A percentile compares a stretch with the other conserved stretches of the same genome.
These are phyloP conservation scores for Neolamprologus brichardi DNA, from an alignment of 2,113 vertebrate species.

Conservation along the genomic window DNA sequence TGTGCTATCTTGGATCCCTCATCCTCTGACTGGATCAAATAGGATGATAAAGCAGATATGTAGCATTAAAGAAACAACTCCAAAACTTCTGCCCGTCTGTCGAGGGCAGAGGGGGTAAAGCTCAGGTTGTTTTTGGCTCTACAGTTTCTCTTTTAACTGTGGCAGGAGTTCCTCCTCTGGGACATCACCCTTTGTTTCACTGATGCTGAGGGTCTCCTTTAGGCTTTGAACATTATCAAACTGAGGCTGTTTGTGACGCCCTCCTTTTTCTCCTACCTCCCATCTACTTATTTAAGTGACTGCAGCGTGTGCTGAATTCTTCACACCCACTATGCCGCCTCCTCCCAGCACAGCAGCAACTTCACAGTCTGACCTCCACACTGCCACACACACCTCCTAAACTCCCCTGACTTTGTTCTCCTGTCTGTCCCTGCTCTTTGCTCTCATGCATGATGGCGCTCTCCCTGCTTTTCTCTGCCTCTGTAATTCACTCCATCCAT, in stretches of 20 bases:
- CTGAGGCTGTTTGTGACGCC: not conserved
- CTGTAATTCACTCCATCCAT: not conserved
- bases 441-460: slow-evolving; percentile 7
- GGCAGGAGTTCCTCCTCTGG: not conserved
- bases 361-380: not conserved
- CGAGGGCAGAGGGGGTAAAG: not conserved
- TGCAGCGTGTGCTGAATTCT: not conserved
- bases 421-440: not conserved
- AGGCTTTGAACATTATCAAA: not conserved
- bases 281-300: not conserved
- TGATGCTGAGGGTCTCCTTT: not conserved
- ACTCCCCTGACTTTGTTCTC: slow-evolving; percentile 21
- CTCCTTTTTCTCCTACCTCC: not conserved
- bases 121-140: not conserved
- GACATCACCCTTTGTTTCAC: not conserved
- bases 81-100: not conserved
- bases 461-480: not conserved
- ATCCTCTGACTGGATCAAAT: not conserved
- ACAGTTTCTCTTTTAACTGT: not conserved
- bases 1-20: not conserved
- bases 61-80: not conserved
- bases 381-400: not conserved
- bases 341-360: not conserved
- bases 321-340: not conserved
- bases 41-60: not conserved